Conservation (phyloP, 2,113 vertebrate species). For the Gallinago paraguaiae region DNA sequence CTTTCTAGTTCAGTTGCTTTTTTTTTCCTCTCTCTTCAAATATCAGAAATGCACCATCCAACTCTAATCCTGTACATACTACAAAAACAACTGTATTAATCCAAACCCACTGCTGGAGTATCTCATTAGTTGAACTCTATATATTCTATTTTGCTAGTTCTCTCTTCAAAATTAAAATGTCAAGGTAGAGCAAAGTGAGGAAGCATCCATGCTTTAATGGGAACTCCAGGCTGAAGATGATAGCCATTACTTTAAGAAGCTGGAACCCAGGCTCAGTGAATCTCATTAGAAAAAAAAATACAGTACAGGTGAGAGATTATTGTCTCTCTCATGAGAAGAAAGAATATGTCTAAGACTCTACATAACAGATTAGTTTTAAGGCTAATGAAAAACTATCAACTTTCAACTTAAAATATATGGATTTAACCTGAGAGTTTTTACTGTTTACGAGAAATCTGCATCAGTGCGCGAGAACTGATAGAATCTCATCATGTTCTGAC, state of each 20-base stretch:
- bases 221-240: background rate
- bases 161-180: background rate
- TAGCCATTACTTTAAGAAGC: background rate
- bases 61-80: background rate
- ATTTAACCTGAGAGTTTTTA: background rate
- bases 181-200: background rate
- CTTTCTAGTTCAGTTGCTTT: background rate
- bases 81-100: background rate
- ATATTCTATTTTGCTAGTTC: background rate
- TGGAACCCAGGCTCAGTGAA: background rate
- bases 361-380: background rate
- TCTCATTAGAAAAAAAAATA: background rate
- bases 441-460: background rate
- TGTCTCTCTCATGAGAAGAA: background rate
- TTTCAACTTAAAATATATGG: background rate
- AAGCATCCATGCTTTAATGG: background rate
- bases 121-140: background rate
- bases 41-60: background rate
- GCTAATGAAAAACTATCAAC: background rate
- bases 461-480: background rate
- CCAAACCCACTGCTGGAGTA: background rate
- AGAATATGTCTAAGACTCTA: background rate
- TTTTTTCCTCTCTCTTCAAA: background rate
- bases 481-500: background rate
- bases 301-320: background rate